Conservation (phyloP, 2,888 invertebrate species). For the Eilema sororculum region DNA sequence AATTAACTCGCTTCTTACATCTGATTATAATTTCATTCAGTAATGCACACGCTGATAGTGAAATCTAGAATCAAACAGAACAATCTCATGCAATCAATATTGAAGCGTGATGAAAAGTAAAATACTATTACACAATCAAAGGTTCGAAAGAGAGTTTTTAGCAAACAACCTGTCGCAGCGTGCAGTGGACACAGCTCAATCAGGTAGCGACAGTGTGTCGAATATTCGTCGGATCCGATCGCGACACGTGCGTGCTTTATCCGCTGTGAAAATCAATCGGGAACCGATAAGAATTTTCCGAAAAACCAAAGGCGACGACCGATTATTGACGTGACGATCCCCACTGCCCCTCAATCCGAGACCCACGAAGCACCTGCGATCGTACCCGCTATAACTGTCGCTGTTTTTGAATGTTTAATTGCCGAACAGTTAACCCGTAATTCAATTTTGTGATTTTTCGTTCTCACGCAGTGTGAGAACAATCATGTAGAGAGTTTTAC, state of each 20-base stretch:
- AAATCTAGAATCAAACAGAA: not conserved
- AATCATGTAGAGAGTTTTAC: constrained; percentile 67
- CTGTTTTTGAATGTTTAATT: constrained; percentile 79
- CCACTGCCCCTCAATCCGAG: constrained; percentile 73
- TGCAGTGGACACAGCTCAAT: constrained; percentile 60
- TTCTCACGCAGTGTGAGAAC: constrained; percentile 85
- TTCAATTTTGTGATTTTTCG: constrained; percentile 74
- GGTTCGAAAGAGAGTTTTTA: constrained; percentile 45
- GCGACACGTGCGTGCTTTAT: constrained; percentile 84
- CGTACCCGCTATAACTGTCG: constrained; percentile 76
- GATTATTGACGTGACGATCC: constrained; percentile 75
- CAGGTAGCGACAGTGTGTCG: constrained; percentile 67
- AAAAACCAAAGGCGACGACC: constrained; percentile 76
- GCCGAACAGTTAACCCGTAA: constrained; percentile 76
- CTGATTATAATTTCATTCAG: not conserved
- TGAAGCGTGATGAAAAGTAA: constrained; percentile 34
- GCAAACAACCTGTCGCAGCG: constrained; percentile 63
- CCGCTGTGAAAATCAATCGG: constrained; percentile 84
- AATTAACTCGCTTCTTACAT: not conserved
- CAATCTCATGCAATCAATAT: not conserved
- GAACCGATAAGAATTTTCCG: constrained; percentile 73
- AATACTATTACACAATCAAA: constrained; percentile 36
- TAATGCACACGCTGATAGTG: not conserved
- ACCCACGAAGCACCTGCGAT: constrained; percentile 81
- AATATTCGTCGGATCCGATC: constrained; percentile 63